Percentiles rank a stretch among this genome's conserved stretches.
These are phyloP conservation scores for Kryptopterus vitreolus DNA, from an alignment of 2,797 vertebrate species.

Conservation along the genomic window DNA sequence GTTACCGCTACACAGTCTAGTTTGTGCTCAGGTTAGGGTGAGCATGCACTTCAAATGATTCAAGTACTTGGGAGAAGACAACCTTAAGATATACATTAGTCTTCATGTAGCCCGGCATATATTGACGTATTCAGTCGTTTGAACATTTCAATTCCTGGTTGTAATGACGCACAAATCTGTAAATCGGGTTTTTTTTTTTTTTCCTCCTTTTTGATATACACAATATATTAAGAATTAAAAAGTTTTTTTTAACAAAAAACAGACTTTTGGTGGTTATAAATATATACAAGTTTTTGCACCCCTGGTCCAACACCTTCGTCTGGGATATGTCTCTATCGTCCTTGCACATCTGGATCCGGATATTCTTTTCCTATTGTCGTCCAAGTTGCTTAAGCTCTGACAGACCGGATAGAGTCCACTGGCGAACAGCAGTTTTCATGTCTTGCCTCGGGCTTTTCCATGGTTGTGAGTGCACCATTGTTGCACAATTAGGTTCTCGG, in stretches of 20 bases:
- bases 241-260: not conserved
- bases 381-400: constrained; percentile 1
- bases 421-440: constrained; percentile 1
- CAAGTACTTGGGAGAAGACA: not conserved
- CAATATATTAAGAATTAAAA: not conserved
- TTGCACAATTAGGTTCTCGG: constrained; percentile 1
- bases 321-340: constrained; percentile 3
- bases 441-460: constrained; percentile 3
- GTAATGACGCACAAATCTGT: too few species aligned
- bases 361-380: not conserved
- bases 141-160: too few species aligned
- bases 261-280: not conserved
- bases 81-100: not conserved
- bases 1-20: not conserved
- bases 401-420: constrained; percentile 2
- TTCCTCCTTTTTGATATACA: not conserved
- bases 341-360: constrained; percentile 13
- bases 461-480: not conserved
- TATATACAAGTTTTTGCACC: not conserved
- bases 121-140: not conserved
- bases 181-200: too few species aligned
- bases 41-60: not conserved
- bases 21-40: not conserved
- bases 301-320: not conserved
- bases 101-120: too few species aligned